Conservation (phyloP, 2,888 invertebrate genomes). For the Ceriagrion tenellum region DNA sequence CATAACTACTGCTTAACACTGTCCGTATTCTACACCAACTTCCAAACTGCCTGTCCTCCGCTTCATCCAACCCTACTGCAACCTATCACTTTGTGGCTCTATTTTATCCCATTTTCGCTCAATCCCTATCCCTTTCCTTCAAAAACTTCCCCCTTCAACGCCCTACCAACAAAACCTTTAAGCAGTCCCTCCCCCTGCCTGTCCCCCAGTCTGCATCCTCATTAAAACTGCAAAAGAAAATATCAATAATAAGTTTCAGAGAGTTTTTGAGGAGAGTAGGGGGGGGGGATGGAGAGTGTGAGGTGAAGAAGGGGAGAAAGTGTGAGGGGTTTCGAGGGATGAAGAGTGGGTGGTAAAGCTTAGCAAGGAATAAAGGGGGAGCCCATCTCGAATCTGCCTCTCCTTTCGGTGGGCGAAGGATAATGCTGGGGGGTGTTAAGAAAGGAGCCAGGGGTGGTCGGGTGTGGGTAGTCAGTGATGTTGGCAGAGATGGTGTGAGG, state of each 20-base stretch:
- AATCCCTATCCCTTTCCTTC: too few species aligned
- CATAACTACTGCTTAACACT: too few species aligned
- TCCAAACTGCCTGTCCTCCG: background rate
- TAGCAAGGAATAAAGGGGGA: background rate
- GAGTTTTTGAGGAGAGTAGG: background rate
- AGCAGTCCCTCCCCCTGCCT: background rate
- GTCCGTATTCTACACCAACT: background rate
- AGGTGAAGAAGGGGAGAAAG: background rate
- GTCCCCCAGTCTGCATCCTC: conserved; percentile 50
- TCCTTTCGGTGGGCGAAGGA: background rate
- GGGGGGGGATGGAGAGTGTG: too few species aligned
- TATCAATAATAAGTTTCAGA: conserved; percentile 64
- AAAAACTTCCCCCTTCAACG: too few species aligned
- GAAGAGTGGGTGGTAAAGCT: background rate
- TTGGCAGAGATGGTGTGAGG: background rate
- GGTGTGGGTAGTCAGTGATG: background rate
- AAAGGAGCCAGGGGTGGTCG: background rate
- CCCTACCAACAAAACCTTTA: background rate
- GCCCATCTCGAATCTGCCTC: background rate
- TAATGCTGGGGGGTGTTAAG: conserved; percentile 11
- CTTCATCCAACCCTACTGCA: background rate
- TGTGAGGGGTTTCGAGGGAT: background rate
- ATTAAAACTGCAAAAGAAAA: conserved; percentile 68
- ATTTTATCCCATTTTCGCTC: too few species aligned
- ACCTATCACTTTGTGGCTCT: background rate